Evolutionary conservation across 2,797 vertebrate species (phyloP).

Genomic region (Sitta carolinensis): DNA sequence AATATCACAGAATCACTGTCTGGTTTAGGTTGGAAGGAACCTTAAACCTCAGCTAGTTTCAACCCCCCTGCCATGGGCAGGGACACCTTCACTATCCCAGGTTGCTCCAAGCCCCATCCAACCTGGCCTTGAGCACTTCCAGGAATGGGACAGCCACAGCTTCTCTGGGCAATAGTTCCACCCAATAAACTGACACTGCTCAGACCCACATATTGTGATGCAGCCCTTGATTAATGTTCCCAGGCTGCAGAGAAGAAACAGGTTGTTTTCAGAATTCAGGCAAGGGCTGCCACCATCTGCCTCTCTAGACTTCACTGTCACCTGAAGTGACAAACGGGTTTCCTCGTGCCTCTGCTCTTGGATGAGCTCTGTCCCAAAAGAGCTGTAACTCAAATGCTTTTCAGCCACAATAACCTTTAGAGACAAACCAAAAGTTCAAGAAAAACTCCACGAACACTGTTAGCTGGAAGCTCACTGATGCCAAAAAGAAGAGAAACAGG

Average conservation of each 20-base stretch:
- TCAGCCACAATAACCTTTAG: not conserved
- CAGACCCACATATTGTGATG: conserved; percentile 23
- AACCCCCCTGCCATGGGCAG: not conserved
- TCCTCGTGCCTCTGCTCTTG: not conserved
- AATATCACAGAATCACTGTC: not conserved
- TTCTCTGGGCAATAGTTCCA: not conserved
- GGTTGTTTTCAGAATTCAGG: not conserved
- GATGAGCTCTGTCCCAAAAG: not conserved
- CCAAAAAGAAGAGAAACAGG: not conserved
- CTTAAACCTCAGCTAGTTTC: not conserved
- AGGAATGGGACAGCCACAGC: not conserved
- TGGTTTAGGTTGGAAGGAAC: not conserved
- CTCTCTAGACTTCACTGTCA: not conserved
- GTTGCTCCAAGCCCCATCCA: not conserved
- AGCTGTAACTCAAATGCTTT: not conserved
- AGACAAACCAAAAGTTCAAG: not conserved
- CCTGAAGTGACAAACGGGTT: not conserved
- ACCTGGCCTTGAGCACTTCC: not conserved
- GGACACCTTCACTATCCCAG: not conserved
- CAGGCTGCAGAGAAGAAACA: not conserved
- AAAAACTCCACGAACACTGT: not conserved
- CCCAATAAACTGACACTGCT: conserved; percentile 45
- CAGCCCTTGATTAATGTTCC: not conserved
- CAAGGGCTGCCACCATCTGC: not conserved
- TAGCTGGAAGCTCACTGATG: not conserved